A percentile compares a stretch with the other conserved stretches of the same genome.
phyloP scores from a whole-genome alignment of 2,888 invertebrate species.

The Amphipoea lucens region DNA sequence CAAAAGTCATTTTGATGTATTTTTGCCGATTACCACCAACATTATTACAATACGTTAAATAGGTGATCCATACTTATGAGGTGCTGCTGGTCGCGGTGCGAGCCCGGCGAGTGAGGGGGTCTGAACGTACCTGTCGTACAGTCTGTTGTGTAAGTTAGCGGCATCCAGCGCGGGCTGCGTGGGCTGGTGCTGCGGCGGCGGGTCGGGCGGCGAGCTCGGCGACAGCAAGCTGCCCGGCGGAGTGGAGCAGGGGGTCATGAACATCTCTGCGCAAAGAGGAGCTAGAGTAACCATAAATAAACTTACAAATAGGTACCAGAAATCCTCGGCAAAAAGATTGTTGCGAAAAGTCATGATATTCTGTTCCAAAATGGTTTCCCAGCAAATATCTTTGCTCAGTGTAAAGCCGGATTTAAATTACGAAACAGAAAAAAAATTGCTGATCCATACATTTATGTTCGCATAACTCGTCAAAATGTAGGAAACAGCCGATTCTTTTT shows the following conservation, averaged over 20 bases:
- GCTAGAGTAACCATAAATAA: too few species aligned
- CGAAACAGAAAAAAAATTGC: too few species aligned
- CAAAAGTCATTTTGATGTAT: not conserved
- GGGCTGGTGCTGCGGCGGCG: slow-evolving; percentile 59
- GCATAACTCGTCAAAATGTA: too few species aligned
- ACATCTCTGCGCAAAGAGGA: slow-evolving; percentile 89
- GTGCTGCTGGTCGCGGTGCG: slow-evolving; percentile 76
- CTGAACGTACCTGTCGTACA: slow-evolving; percentile 71
- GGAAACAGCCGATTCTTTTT: too few species aligned
- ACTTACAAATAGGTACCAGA: not conserved
- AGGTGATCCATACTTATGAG: not conserved
- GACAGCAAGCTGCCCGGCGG: slow-evolving; percentile 95
- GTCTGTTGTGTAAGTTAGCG: slow-evolving; percentile 76
- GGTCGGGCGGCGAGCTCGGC: slow-evolving; percentile 82
- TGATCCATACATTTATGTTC: too few species aligned
- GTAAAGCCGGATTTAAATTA: too few species aligned
- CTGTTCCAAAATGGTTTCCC: too few species aligned
- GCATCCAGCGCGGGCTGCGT: slow-evolving; percentile 73
- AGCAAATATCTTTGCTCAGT: too few species aligned
- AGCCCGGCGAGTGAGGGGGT: slow-evolving; percentile 89
- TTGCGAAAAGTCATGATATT: not conserved
- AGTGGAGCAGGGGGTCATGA: slow-evolving; percentile 96
- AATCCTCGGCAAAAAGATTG: not conserved
- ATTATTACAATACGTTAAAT: not conserved
- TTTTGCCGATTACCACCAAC: not conserved